Conservation (phyloP, 2,888 invertebrate genomes). For the Xestia xanthographa region DNA sequence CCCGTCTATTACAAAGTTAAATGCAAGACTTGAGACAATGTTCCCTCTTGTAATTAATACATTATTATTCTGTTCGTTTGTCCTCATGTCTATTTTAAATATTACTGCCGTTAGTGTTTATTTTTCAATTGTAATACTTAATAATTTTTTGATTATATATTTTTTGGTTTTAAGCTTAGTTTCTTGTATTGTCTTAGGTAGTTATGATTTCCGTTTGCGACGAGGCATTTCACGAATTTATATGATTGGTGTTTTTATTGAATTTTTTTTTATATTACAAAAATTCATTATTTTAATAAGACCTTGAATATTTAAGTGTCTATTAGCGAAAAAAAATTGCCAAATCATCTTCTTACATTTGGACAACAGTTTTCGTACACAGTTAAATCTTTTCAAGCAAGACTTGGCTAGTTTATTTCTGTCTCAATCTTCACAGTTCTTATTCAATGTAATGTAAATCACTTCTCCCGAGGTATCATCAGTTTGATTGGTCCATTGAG, state of each 20-base stretch:
- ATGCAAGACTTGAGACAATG: conserved; percentile 21
- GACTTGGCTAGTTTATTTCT: conserved; percentile 1
- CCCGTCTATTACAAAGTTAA: conserved; percentile 20
- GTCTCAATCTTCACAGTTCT: conserved; percentile 12
- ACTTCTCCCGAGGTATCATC: conserved; percentile 51
- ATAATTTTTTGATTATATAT: conserved; percentile 13
- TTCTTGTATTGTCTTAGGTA: conserved; percentile 1
- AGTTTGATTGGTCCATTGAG: conserved; percentile 72
- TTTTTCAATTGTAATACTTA: conserved; percentile 18
- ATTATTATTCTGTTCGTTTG: conserved; percentile 60
- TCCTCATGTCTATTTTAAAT: conserved; percentile 34
- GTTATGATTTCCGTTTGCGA: neutral
- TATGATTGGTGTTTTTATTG: conserved; percentile 3
- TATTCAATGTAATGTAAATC: conserved; percentile 56
- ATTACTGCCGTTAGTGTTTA: conserved; percentile 13
- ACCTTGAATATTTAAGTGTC: conserved; percentile 12
- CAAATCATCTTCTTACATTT: neutral
- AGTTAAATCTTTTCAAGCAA: neutral
- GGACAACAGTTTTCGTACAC: neutral
- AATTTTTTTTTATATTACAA: neutral
- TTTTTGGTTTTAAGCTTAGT: neutral
- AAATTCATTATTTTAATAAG: neutral
- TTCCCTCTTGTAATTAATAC: conserved; percentile 57
- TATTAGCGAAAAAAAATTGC: neutral
- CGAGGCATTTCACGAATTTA: neutral